phyloP scores from a whole-genome alignment of 2,888 invertebrate genomes.

The Pasiphila rectangulata region DNA sequence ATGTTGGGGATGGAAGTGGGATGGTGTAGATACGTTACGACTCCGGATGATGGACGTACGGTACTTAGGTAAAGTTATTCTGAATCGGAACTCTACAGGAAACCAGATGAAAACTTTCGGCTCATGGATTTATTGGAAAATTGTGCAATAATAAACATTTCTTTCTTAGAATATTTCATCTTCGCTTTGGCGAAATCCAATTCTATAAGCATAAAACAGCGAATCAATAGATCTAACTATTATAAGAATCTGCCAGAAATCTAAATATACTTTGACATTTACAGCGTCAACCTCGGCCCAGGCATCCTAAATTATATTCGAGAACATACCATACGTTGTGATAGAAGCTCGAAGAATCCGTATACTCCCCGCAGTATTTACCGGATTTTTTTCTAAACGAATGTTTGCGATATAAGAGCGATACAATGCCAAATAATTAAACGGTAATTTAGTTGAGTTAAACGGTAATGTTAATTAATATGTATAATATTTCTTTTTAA shows the following conservation, averaged over 20 bases:
- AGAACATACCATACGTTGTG: background rate
- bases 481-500: too few relatives aligned
- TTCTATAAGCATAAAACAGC: background rate
- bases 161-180: background rate
- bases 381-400: too few relatives aligned
- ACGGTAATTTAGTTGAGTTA: too few relatives aligned
- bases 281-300: constrained; percentile 2
- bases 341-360: background rate
- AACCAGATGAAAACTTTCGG: background rate
- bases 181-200: too few relatives aligned
- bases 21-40: constrained; percentile 9
- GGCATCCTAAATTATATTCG: background rate
- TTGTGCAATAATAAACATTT: background rate
- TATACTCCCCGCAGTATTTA: too few relatives aligned
- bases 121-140: too few relatives aligned
- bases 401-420: too few relatives aligned
- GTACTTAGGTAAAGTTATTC: constrained; percentile 1
- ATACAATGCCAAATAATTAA: too few relatives aligned
- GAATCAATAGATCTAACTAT: constrained; percentile 3
- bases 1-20: constrained; percentile 9
- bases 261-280: constrained; percentile 15
- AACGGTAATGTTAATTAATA: too few relatives aligned
- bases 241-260: constrained; percentile 5
- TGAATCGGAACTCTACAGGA: too few relatives aligned
- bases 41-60: constrained; percentile 3